These are phyloP conservation scores for Ernsta delagoae DNA, from an alignment of 2,888 invertebrate genomes.

Conservation along the genomic window DNA sequence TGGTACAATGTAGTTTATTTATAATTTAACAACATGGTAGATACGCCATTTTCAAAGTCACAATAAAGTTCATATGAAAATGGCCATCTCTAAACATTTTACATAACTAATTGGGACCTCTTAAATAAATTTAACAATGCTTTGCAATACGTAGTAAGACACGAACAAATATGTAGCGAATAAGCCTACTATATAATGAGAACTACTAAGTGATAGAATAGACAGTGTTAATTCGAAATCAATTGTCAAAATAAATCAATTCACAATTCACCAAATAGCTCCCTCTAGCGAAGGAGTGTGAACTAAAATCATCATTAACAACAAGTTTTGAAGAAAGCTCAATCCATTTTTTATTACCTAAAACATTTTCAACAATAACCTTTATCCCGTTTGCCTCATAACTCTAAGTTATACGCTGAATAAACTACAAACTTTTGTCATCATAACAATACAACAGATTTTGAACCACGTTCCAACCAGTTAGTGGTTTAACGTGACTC, in stretches of 20 bases:
- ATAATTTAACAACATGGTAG: slow-evolving; percentile 87
- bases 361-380: slow-evolving; percentile 84
- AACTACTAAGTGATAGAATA: slow-evolving; percentile 47
- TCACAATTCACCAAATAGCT: slow-evolving; percentile 41
- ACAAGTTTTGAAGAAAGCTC: slow-evolving; percentile 79
- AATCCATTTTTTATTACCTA: slow-evolving; percentile 77
- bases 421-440: slow-evolving; percentile 79
- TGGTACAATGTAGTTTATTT: slow-evolving; percentile 89
- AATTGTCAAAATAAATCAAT: slow-evolving; percentile 42
- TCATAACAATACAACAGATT: slow-evolving; percentile 82
- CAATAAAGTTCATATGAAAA: slow-evolving; percentile 73
- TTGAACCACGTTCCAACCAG: slow-evolving; percentile 73
- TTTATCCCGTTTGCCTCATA: slow-evolving; percentile 74
- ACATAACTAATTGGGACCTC: slow-evolving; percentile 80
- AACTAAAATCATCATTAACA: slow-evolving; percentile 69
- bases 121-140: slow-evolving; percentile 76
- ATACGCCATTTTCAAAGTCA: slow-evolving; percentile 80
- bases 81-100: slow-evolving; percentile 82
- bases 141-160: slow-evolving; percentile 60
- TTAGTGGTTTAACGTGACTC: slow-evolving; percentile 54
- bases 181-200: slow-evolving; percentile 56
- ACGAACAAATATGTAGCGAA: slow-evolving; percentile 60
- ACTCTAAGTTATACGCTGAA: slow-evolving; percentile 79
- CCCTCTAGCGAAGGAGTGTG: slow-evolving; percentile 47
- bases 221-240: slow-evolving; percentile 42